Evolutionary conservation across 2,888 invertebrate species (phyloP), one percentile per base, ranked within the genome.

Genomic region (Apodemia mormo): DNA sequence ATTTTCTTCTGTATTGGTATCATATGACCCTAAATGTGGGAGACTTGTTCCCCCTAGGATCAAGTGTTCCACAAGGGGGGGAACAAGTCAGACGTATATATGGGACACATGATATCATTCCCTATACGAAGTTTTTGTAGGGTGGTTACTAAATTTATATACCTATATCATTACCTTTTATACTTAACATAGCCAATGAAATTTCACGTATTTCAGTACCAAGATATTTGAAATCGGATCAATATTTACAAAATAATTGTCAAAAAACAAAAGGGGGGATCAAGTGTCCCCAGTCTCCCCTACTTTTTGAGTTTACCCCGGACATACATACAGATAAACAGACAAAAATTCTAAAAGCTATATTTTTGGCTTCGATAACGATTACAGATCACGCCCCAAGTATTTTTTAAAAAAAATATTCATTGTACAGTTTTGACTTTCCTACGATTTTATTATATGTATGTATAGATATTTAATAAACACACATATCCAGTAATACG

Each of bases 251-350:
- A 65, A 64, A 66, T 30, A 68, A 56, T 54, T 64, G 40, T 61
- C 56, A 68, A 68, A 68, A 72, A 68, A 67, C 61, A 73, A 69
- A 71, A 69, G n/a, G 64, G 66, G 69, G 61, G 69, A 70, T 72
- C 29, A 67, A 49, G 33, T 66, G 29, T 66, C 52, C 29, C 45
- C 45, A 45, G 45, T 45, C 45, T 45, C 45, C 45, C 45, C 45
- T 43, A 43, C 40, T 5, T 40, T 5, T 40, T n/a, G n/a, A n/a
- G n/a, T n/a, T n/a, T n/a, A n/a, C n/a, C n/a, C n/a, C n/a, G n/a
- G n/a, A n/a, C n/a, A n/a, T n/a, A n/a, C n/a, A n/a, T n/a, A n/a
- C n/a, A n/a, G n/a, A n/a, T n/a, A n/a, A n/a, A n/a, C n/a, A n/a
- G n/a, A n/a, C n/a, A n/a, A n/a, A n/a, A n/a, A n/a, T n/a, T n/a